A percentile compares a stretch with the other conserved stretches of the same genome.
phyloP scores from a whole-genome alignment of 2,113 vertebrate genomes.

The Laterallus jamaicensis region DNA sequence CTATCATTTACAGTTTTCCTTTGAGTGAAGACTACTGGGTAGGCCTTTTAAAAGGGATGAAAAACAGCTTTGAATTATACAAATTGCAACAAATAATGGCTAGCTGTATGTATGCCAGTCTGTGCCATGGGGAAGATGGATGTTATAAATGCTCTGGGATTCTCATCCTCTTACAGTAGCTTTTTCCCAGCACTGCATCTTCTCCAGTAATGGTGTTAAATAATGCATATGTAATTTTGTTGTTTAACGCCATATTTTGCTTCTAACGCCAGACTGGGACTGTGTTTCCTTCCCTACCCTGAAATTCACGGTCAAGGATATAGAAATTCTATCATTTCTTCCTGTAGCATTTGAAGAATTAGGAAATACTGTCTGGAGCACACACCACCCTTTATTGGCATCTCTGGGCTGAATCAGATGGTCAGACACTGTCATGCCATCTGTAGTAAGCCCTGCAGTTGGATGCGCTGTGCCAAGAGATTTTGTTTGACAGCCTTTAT shows the following conservation, averaged over 20 bases:
- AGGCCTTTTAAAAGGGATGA: neutral
- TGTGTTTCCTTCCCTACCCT: neutral
- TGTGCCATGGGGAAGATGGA: constrained; percentile 46
- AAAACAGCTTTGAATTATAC: constrained; percentile 20
- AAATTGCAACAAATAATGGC: neutral
- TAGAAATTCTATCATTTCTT: constrained; percentile 1
- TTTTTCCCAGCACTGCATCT: constrained; percentile 30
- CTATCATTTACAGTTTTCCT: neutral
- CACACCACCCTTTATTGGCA: neutral
- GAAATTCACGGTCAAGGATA: neutral
- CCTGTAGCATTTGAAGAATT: constrained; percentile 27
- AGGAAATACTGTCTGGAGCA: constrained; percentile 37
- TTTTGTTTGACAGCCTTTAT: constrained; percentile 48
- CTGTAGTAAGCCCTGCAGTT: constrained; percentile 39
- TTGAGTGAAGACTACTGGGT: neutral
- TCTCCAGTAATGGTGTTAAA: constrained; percentile 61
- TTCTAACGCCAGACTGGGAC: neutral
- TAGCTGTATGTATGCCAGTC: neutral
- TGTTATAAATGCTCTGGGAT: constrained; percentile 38
- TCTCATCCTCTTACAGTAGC: constrained; percentile 7
- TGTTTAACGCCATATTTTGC: constrained; percentile 12
- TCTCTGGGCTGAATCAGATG: constrained; percentile 58
- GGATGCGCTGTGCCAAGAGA: neutral
- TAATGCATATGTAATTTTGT: constrained; percentile 58
- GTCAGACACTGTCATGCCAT: constrained; percentile 54